A percentile compares a stretch with the other conserved stretches of the same genome.
Conservation (phyloP, 2,113 vertebrate species). For the Daubentonia madagascariensis region DNA sequence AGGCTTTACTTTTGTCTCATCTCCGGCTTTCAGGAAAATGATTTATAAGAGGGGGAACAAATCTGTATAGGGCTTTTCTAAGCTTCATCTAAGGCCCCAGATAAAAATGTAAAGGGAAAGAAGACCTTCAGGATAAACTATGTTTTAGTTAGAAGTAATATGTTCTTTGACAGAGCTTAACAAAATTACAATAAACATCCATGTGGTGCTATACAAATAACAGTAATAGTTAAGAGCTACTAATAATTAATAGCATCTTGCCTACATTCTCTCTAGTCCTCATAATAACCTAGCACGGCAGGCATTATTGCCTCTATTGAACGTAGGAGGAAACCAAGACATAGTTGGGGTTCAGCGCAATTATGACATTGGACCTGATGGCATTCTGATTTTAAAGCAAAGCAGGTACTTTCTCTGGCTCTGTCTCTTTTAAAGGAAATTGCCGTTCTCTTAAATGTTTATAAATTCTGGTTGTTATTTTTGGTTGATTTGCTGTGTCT, state of each 20-base stretch:
- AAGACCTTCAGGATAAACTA: background rate
- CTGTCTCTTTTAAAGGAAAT: background rate
- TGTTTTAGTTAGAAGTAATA: constrained; percentile 20
- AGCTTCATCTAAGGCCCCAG: background rate
- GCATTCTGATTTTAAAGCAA: background rate
- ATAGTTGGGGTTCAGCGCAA: background rate
- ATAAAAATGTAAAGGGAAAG: background rate
- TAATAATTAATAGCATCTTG: background rate
- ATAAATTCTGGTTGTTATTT: background rate
- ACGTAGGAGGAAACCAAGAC: background rate
- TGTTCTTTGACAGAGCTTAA: background rate
- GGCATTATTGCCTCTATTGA: background rate
- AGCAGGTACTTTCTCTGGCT: background rate
- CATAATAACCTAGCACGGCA: background rate
- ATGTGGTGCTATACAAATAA: background rate
- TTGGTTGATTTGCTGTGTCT: background rate
- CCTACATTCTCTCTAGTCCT: background rate
- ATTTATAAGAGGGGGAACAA: background rate
- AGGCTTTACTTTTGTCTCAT: background rate
- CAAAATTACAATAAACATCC: background rate
- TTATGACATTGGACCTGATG: background rate
- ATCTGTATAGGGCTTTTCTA: background rate
- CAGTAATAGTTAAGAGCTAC: background rate
- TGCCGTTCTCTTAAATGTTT: background rate
- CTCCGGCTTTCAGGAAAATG: background rate